Evolutionary conservation across 2,113 vertebrate species (phyloP).

Genomic region (Thryonomys swinderianus): DNA sequence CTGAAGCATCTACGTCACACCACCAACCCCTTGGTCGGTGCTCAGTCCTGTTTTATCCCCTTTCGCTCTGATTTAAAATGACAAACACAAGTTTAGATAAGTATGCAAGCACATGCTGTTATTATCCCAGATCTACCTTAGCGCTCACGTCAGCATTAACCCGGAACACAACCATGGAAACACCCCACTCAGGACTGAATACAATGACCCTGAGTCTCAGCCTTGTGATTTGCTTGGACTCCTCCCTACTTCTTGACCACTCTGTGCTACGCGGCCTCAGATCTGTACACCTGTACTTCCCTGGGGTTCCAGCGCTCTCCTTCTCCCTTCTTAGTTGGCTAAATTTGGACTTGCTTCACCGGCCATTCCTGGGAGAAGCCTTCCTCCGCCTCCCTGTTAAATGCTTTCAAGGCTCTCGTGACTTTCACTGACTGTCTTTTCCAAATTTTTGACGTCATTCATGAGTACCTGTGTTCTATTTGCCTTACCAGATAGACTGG

Average conservation of each 20-base stretch:
- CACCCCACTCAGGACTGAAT: accelerated
- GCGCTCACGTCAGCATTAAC: background rate
- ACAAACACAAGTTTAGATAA: background rate
- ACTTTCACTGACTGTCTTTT: background rate
- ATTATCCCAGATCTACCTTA: background rate
- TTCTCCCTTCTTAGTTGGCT: background rate
- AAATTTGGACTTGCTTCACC: background rate
- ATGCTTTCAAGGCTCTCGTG: background rate
- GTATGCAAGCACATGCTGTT: background rate
- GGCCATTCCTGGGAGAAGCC: background rate
- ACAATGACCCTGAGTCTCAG: accelerated
- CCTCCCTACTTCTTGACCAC: background rate
- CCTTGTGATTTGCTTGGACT: background rate
- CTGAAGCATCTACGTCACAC: accelerated
- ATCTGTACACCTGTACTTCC: background rate
- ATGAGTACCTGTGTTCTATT: background rate
- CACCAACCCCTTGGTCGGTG: background rate
- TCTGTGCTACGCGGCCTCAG: background rate
- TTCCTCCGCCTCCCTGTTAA: background rate
- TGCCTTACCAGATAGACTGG: background rate
- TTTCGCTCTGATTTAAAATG: background rate
- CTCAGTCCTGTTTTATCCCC: background rate
- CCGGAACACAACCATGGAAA: background rate
- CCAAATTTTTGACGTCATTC: background rate
- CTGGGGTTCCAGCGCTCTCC: background rate